Evolutionary conservation across 2,888 invertebrate species (phyloP), one percentile per base, ranked within the genome.

Genomic region (Troides aeacus): DNA sequence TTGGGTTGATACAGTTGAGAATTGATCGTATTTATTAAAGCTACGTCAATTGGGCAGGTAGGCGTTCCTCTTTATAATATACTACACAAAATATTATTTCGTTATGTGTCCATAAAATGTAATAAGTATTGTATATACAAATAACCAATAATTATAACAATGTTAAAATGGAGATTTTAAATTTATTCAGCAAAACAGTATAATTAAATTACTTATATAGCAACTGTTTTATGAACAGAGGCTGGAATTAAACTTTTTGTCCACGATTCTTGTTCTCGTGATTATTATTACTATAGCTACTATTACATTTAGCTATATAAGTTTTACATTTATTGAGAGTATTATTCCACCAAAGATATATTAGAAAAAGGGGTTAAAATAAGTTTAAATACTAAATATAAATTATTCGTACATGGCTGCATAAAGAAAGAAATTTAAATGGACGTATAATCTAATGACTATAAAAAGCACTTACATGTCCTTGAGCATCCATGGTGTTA

Each of bases 401-500:
- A 30, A 10, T 46, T 46, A 8, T 15, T 8, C 10, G 46, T 46
- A 46, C 15, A 46, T 46, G 7, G 46, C 7, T 46, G 15, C 46
- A 10, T 10, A 2, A 46, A 46, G 15, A 46, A 10, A 46, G 46
- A 10, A 8, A 46, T 46, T 30, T 30, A 3, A 30, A 30, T 30
- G 5, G 30, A 30, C 3, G 5, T 30, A 30, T 30, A 30, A 30
- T 30, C 30, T 30, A 30, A 30, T 30, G 3, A 30, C 30, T 30
- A 3, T 5, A 24, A 24, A 60, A 60, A 62, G n/a, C 70, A 94
- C 95, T 95, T 92, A 96, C 95, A 86, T 97, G 97, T 79, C 96
- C 97, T 74, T 94, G 94, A 71, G 95, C 94, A 80, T 96, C 97
- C 85, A 95, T 93, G 8, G 96, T 95, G 78, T 97, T 97, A 82